Evolutionary conservation across 2,888 invertebrate species (phyloP), one percentile per base, ranked within the genome.

Genomic region (Netelia inedita): DNA sequence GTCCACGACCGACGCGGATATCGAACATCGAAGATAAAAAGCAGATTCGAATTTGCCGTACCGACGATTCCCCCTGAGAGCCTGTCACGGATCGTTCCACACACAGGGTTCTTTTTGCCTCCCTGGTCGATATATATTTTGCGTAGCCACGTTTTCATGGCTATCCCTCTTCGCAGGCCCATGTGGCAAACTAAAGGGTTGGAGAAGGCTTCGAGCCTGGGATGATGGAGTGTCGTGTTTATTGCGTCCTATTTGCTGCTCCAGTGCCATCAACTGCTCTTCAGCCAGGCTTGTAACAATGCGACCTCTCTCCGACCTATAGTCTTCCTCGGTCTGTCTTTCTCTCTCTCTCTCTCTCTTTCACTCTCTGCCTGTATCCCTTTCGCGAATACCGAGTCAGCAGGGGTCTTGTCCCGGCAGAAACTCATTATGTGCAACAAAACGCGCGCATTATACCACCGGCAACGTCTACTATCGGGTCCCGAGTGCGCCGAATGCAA

Each of bases 141-240:
- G 35, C 63, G 19, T 65, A 35, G 10, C 68, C 53, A 71, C 10
- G 46, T 19, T 50, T 55, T 59, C 50, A 79, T 16, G 21, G 23
- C 46, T 61, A 74, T 69, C 73, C 76, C 69, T 55, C 61, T 79
- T 35, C 35, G 57, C 21, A 61, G 55, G 72, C 68, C n/a, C 79
- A 53, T 72, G 61, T 63, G 21, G 50, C 66, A 75, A 9, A 9
- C 10, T 90, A 91, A 92, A 91, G 91, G 91, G 89, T 89, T 90
- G 90, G 86, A 59, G 59, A 73, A 63, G 53, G 72, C 50, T 53
- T 63, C 43, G 14, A n/a, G 74, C 53, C 89, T 87, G 85, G 89
- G 89, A 91, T 91, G 90, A 92, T 90, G 88, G 89, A 91, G 90
- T 89, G 83, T 88, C 88, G 88, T 90, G 91, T 92, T 92, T 92